Conservation (phyloP, 1,140 invertebrate species). For the Eumeta japonica region DNA sequence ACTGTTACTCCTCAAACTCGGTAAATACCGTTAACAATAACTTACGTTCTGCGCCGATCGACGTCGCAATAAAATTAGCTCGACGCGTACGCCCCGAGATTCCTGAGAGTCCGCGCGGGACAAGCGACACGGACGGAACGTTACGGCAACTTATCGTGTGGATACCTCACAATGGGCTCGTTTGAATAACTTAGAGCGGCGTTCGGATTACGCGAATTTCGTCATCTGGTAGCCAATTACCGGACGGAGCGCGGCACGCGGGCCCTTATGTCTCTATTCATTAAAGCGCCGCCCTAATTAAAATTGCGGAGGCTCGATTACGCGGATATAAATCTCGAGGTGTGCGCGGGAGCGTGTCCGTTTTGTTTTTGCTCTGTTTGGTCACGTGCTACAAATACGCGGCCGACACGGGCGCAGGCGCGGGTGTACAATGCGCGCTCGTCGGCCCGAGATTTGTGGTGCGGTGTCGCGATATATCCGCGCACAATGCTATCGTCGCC, state of each 20-base stretch:
- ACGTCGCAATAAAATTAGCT: too few species aligned
- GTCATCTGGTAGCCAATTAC: slow-evolving; percentile 40
- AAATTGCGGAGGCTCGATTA: slow-evolving; percentile 42
- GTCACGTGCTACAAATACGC: slow-evolving; percentile 45
- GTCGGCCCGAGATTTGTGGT: too few species aligned
- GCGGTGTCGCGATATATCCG: too few species aligned
- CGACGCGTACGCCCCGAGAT: too few species aligned
- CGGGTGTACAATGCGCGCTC: slow-evolving; percentile 33
- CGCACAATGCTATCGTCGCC: slow-evolving; percentile 35
- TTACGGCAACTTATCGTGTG: too few species aligned
- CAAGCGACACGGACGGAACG: too few species aligned
- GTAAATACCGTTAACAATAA: too few species aligned
- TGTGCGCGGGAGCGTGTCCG: slow-evolving; percentile 24
- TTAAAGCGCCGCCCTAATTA: slow-evolving; percentile 48
- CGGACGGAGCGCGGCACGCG: slow-evolving; percentile 26
- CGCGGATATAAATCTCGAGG: slow-evolving; percentile 37
- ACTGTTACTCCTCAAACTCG: too few species aligned
- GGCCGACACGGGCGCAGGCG: slow-evolving; percentile 41
- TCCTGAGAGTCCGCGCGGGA: too few species aligned
- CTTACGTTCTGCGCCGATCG: too few species aligned
- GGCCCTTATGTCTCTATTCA: slow-evolving; percentile 55
- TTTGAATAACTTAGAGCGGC: slow-evolving; percentile 7
- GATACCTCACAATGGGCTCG: too few species aligned
- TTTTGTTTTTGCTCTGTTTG: slow-evolving; percentile 38
- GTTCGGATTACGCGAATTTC: slow-evolving; percentile 19